Percentiles rank a stretch among this genome's conserved stretches.
Evolutionary conservation across 2,113 vertebrate genomes (phyloP).

Genomic region (Psophia crepitans): DNA sequence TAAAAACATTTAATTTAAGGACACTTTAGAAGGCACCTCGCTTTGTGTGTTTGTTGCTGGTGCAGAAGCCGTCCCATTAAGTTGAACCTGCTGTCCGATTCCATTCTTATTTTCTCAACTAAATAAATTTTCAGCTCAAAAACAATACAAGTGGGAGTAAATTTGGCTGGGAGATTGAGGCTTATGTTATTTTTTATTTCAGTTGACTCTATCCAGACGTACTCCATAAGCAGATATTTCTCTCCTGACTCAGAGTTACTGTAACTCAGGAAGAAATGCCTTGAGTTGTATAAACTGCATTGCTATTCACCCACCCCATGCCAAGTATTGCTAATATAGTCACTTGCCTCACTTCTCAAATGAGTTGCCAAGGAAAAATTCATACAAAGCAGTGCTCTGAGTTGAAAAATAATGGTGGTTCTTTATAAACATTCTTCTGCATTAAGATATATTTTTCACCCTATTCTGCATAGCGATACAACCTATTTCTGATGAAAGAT

Average conservation of each 20-base stretch:
- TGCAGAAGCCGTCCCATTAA: background rate
- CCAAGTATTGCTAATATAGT: background rate
- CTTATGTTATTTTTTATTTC: background rate
- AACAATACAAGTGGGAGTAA: background rate
- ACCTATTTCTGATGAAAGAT: background rate
- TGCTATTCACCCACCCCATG: background rate
- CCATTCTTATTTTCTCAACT: background rate
- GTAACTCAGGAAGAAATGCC: background rate
- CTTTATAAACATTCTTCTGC: background rate
- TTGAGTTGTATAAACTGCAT: background rate
- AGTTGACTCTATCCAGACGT: background rate
- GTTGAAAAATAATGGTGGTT: background rate
- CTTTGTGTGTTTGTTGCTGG: background rate
- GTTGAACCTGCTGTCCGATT: background rate
- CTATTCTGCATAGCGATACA: background rate
- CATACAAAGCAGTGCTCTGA: background rate
- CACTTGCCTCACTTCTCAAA: background rate
- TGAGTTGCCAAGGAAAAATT: background rate
- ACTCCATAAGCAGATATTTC: background rate
- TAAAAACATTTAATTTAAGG: slow-evolving; percentile 11
- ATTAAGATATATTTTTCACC: background rate
- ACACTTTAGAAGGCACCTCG: background rate
- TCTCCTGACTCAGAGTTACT: background rate
- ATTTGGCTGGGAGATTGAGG: background rate
- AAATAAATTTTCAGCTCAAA: background rate